Percentiles rank a stretch among this genome's conserved stretches.
Evolutionary conservation across 1,140 invertebrate genomes (phyloP).

Genomic region (Rhyacophila brunnea): DNA sequence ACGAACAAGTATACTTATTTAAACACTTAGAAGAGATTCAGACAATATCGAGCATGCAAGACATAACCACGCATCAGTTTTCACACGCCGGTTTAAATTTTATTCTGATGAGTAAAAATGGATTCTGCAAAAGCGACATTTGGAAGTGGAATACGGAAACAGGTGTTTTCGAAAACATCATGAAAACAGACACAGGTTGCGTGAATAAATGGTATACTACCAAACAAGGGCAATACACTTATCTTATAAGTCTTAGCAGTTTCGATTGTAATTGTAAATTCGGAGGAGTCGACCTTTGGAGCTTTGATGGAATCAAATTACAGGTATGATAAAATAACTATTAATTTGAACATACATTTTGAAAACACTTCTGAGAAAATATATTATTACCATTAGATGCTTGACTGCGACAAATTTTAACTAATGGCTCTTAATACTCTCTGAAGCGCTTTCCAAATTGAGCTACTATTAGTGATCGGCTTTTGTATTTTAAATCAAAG

Average conservation of each 20-base stretch:
- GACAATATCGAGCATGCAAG: constrained; percentile 8
- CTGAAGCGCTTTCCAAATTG: too few relatives aligned
- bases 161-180: constrained; percentile 9
- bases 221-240: background rate
- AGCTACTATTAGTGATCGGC: too few relatives aligned
- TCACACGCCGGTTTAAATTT: constrained; percentile 5
- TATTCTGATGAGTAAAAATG: constrained; percentile 17
- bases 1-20: constrained; percentile 17
- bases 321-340: constrained; percentile 13
- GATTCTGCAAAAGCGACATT: constrained; percentile 16
- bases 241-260: constrained; percentile 14
- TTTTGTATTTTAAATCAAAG: too few relatives aligned
- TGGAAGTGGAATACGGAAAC: constrained; percentile 17
- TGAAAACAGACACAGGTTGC: constrained; percentile 18
- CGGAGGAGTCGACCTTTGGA: constrained; percentile 24
- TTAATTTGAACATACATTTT: too few relatives aligned
- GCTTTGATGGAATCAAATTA: constrained; percentile 13
- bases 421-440: too few relatives aligned
- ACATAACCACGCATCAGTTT: constrained; percentile 7
- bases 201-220: constrained; percentile 14
- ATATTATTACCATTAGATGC: too few relatives aligned
- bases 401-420: too few relatives aligned
- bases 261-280: constrained; percentile 14
- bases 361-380: too few relatives aligned
- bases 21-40: constrained; percentile 27